Conservation (phyloP, 2,888 invertebrate species). For the Ptychoptera contaminata region DNA sequence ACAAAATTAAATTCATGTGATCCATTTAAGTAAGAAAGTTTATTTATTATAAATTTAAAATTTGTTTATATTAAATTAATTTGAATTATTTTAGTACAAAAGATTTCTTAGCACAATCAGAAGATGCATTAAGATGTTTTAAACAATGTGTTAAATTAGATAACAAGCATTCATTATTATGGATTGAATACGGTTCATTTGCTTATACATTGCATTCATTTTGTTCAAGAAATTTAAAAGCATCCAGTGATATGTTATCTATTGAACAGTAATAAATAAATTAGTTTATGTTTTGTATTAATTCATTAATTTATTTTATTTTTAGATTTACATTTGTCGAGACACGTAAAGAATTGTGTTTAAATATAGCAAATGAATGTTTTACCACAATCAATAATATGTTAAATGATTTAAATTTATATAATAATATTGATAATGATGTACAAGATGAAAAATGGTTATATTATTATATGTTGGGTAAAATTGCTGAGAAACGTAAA, state of each 20-base stretch:
- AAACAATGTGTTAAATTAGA: conserved; percentile 62
- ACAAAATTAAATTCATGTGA: conserved; percentile 62
- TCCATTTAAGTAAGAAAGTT: conserved; percentile 34
- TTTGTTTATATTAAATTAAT: not conserved
- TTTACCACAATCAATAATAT: conserved; percentile 35
- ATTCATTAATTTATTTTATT: not conserved
- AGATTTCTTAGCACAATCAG: conserved; percentile 51
- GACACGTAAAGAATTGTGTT: conserved; percentile 60
- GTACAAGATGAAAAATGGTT: conserved; percentile 78
- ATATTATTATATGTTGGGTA: conserved; percentile 89
- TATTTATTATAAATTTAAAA: not conserved
- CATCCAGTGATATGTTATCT: conserved; percentile 57
- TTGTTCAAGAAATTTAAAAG: conserved; percentile 71
- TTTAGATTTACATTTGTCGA: conserved; percentile 51
- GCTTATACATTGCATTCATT: conserved; percentile 82
- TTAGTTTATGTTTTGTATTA: not conserved
- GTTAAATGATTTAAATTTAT: not conserved
- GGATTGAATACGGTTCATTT: conserved; percentile 85
- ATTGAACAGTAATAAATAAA: conserved; percentile 39
- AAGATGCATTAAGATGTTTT: conserved; percentile 65
- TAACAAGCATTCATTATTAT: conserved; percentile 55
- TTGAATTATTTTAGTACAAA: conserved; percentile 28
- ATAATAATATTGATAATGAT: conserved; percentile 19
- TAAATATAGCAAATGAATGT: conserved; percentile 62
- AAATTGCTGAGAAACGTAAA: conserved; percentile 77